These are phyloP conservation scores for Podiceps cristatus DNA, from an alignment of 2,113 vertebrate species.

Conservation along the genomic window DNA sequence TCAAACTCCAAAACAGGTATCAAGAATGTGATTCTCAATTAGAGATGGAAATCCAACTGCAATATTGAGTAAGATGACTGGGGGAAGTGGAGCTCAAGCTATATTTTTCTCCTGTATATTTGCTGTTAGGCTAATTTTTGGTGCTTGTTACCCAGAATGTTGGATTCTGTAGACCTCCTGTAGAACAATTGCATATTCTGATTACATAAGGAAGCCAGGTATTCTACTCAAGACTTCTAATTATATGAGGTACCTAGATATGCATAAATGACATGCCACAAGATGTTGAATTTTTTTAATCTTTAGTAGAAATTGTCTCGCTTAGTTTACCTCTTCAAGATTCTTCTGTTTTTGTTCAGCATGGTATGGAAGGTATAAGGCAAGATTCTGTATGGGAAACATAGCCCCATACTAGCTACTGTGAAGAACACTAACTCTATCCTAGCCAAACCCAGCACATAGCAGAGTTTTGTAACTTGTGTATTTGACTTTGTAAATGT, in stretches of 20 bases:
- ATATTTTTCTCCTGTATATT: neutral
- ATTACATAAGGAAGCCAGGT: neutral
- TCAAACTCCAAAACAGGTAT: neutral
- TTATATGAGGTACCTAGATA: neutral
- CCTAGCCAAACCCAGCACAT: too few species aligned
- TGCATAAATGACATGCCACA: neutral
- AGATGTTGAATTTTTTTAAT: neutral
- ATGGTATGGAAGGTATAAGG: neutral
- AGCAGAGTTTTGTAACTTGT: neutral
- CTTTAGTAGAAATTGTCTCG: neutral
- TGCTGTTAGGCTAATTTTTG: neutral
- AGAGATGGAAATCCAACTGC: neutral
- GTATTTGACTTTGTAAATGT: neutral
- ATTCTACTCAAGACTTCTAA: neutral
- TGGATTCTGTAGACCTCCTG: accelerated
- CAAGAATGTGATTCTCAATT: neutral
- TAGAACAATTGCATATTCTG: neutral
- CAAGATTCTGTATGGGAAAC: neutral
- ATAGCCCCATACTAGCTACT: too few species aligned
- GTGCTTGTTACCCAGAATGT: neutral
- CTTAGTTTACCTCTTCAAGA: neutral
- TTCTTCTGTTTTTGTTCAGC: neutral
- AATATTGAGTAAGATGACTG: neutral
- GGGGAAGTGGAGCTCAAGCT: neutral
- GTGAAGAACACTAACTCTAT: too few species aligned